Evolutionary conservation across 2,113 vertebrate genomes (phyloP).

Genomic region (Oreotrochilus melanogaster): DNA sequence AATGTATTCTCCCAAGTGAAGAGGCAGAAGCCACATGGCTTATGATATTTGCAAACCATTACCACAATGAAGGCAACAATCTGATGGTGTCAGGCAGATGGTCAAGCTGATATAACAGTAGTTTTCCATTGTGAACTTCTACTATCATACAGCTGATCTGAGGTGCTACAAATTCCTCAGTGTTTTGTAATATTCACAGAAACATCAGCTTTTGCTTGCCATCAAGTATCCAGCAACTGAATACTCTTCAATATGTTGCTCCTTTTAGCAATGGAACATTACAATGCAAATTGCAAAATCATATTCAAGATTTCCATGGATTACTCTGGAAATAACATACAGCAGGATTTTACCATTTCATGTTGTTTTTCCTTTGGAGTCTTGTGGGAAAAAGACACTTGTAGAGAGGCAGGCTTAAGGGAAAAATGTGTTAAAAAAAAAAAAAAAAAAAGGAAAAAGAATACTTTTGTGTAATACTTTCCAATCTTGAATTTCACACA

Average conservation of each 20-base stretch:
- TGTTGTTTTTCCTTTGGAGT: slow-evolving; percentile 62
- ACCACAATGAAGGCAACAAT: not conserved
- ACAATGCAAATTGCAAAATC: slow-evolving; percentile 53
- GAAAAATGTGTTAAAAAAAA: slow-evolving; percentile 21
- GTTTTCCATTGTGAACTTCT: slow-evolving; percentile 46
- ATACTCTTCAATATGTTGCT: slow-evolving; percentile 9
- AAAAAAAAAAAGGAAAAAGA: not conserved
- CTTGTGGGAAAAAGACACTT: not conserved
- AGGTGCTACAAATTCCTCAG: slow-evolving; percentile 38
- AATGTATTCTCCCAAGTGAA: not conserved
- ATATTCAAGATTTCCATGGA: slow-evolving; percentile 62
- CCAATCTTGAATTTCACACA: slow-evolving; percentile 58
- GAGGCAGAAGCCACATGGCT: not conserved
- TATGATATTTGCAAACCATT: slow-evolving; percentile 14
- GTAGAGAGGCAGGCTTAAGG: slow-evolving; percentile 1
- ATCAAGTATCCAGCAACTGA: not conserved
- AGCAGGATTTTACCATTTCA: slow-evolving; percentile 55
- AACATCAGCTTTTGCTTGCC: slow-evolving; percentile 52
- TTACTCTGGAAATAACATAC: slow-evolving; percentile 62
- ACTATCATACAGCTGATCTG: not conserved
- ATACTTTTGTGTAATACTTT: slow-evolving; percentile 50
- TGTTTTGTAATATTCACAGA: slow-evolving; percentile 8
- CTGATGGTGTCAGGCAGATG: slow-evolving; percentile 3
- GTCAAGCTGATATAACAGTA: not conserved
- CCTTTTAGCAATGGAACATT: slow-evolving; percentile 49